A percentile compares a stretch with the other conserved stretches of the same genome.
Conservation (phyloP, 2,113 vertebrate genomes). For the Tylochromis polylepis region DNA sequence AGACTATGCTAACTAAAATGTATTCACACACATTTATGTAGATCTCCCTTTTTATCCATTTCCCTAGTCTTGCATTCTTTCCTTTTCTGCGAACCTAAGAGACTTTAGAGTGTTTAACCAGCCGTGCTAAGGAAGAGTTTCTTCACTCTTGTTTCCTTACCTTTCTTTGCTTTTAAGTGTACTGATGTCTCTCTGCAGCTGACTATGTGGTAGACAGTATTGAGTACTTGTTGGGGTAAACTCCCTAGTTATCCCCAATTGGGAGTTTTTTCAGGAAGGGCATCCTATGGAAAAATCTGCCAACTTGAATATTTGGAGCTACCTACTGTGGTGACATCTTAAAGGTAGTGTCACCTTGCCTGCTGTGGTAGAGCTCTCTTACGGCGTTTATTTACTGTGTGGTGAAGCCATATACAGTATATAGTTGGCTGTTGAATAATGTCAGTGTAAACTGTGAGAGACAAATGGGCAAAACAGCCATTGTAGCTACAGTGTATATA, state of each 20-base stretch:
- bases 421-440: not conserved
- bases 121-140: not conserved
- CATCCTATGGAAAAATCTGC: not conserved
- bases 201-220: not conserved
- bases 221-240: not conserved
- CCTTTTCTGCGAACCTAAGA: not conserved
- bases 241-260: too few relatives aligned
- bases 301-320: not conserved
- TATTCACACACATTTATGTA: not conserved
- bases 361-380: not conserved
- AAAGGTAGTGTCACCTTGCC: not conserved
- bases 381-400: not conserved
- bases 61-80: not conserved
- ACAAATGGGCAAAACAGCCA: not conserved
- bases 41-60: not conserved
- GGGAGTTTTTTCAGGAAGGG: not conserved
- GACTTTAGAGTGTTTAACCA: not conserved
- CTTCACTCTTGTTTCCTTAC: not conserved
- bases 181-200: not conserved
- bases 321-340: not conserved
- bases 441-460: not conserved
- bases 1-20: not conserved
- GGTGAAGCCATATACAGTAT: not conserved
- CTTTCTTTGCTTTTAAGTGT: not conserved
- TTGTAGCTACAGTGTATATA: not conserved